These are phyloP conservation scores for Samia ricini DNA, from an alignment of 1,140 invertebrate species.

Conservation along the genomic window DNA sequence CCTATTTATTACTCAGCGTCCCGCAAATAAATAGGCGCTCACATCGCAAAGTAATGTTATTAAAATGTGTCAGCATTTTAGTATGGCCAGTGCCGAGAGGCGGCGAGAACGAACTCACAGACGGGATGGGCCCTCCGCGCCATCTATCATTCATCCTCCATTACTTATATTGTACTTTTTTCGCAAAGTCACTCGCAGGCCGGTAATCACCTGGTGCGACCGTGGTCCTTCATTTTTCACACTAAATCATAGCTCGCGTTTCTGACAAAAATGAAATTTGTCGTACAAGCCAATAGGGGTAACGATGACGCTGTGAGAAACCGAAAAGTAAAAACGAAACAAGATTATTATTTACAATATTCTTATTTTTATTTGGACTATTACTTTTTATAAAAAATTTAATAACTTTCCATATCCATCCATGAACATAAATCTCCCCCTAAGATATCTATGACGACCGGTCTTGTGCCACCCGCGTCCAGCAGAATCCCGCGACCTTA, in stretches of 20 bases:
- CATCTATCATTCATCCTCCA: conserved; percentile 77
- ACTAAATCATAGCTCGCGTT: conserved; percentile 74
- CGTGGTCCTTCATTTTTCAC: conserved; percentile 73
- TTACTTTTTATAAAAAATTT: neutral
- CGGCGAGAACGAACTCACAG: conserved; percentile 29
- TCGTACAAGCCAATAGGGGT: conserved; percentile 73
- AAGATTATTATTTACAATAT: neutral
- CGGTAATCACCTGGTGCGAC: conserved; percentile 76
- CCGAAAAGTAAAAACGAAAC: conserved; percentile 39
- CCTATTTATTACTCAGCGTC: conserved; percentile 67
- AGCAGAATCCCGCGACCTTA: too few relatives aligned
- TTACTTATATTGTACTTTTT: conserved; percentile 78
- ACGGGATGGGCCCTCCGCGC: conserved; percentile 45
- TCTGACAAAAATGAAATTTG: conserved; percentile 77
- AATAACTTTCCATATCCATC: neutral
- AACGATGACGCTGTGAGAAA: conserved; percentile 66
- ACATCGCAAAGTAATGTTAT: conserved; percentile 72
- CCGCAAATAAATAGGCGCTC: conserved; percentile 72
- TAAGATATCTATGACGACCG: too few relatives aligned
- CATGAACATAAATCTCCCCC: too few relatives aligned
- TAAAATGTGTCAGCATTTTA: conserved; percentile 77
- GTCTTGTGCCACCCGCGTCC: too few relatives aligned
- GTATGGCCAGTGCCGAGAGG: conserved; percentile 33
- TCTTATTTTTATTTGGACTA: neutral
- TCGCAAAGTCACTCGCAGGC: conserved; percentile 75